Percentiles rank a stretch among this genome's conserved stretches.
Conservation (phyloP, 2,113 vertebrate species). For the Sardina pilchardus region DNA sequence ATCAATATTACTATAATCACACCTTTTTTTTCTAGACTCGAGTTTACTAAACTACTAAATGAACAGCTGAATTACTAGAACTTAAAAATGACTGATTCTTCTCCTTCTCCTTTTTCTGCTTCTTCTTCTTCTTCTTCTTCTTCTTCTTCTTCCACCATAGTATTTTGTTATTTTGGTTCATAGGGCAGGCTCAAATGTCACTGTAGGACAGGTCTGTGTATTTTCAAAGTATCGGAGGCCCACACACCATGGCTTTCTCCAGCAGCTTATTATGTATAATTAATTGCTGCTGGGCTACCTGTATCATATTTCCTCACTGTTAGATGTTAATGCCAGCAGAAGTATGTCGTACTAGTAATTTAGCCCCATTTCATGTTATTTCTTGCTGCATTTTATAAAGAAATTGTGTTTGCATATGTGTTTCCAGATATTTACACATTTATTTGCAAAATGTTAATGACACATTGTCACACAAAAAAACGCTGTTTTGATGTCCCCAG, state of each 20-base stretch:
- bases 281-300: background rate
- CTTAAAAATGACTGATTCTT: no score
- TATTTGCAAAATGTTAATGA: no score
- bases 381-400: background rate
- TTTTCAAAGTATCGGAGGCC: no score
- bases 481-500: background rate
- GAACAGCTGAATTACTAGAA: no score
- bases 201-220: background rate
- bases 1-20: background rate
- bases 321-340: background rate
- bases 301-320: background rate
- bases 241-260: no score
- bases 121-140: no score
- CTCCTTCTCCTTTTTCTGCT: no score
- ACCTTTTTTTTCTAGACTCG: no score
- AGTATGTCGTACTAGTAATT: background rate
- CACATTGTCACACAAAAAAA: no score
- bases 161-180: background rate
- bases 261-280: no score
- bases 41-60: no score
- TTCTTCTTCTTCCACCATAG: no score
- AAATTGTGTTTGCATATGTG: background rate
- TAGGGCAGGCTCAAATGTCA: background rate
- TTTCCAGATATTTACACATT: background rate
- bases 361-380: background rate